These are phyloP conservation scores for Mantis religiosa DNA, from an alignment of 2,888 invertebrate genomes.

Conservation along the genomic window DNA sequence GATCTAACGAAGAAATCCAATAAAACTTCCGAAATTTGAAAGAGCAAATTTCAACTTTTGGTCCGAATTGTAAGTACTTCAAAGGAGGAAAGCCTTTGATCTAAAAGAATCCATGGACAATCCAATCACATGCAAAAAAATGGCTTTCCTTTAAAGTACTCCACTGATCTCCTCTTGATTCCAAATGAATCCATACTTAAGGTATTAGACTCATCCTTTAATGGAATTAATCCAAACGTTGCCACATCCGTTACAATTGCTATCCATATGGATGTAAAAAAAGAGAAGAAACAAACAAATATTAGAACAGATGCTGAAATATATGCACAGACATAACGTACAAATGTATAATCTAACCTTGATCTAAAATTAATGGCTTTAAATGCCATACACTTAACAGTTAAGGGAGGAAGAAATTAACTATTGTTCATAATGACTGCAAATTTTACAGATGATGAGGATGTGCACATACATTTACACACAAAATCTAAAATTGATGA, in stretches of 20 bases:
- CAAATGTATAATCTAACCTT: neutral
- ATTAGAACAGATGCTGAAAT: slow-evolving; percentile 21
- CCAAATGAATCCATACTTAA: slow-evolving; percentile 13
- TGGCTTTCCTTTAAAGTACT: slow-evolving; percentile 2
- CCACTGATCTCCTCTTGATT: slow-evolving; percentile 18
- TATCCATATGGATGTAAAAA: slow-evolving; percentile 29
- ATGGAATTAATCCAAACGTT: slow-evolving; percentile 24
- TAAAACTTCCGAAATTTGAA: neutral
- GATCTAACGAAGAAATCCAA: slow-evolving; percentile 24
- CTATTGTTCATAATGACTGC: neutral
- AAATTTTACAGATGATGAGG: neutral
- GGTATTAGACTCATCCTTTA: slow-evolving; percentile 9
- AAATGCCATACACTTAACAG: neutral
- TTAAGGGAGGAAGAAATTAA: neutral
- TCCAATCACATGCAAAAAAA: slow-evolving; percentile 13
- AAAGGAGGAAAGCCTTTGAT: slow-evolving; percentile 24
- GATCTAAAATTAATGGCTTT: neutral
- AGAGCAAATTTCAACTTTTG: neutral
- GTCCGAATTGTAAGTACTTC: neutral
- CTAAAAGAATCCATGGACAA: slow-evolving; percentile 24
- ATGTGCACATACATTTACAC: neutral
- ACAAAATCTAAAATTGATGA: neutral
- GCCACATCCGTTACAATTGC: slow-evolving; percentile 30
- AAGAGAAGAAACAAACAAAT: slow-evolving; percentile 28
- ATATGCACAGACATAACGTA: neutral